Base-by-base conservation (phyloP, 2,797 vertebrate genomes). In the Acanthornis magna region DNA sequence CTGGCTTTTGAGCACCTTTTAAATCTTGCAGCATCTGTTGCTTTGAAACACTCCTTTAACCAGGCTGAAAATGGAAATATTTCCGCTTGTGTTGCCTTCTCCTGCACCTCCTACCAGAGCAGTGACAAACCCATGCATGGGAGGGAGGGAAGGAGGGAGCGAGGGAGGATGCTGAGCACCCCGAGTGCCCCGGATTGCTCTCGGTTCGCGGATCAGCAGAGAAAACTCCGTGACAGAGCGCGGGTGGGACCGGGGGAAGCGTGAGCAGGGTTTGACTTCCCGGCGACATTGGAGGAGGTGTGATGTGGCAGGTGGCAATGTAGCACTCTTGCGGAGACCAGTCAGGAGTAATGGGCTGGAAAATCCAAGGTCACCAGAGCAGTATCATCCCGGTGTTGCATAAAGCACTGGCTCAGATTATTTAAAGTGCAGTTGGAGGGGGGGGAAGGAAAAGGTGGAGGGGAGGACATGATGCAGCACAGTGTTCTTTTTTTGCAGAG, bases 301-400 rank as follows among this genome's bases (percentile, higher is more conserved):
- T 86, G 82, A 62, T 82, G 88, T 91, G 94, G 95, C 94, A 96
- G 94, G 92, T 94, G 95, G 93, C 73, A 77, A 89, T 91, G 92
- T 48, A 94, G 93, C 91, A 91, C 83, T 55, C 88, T 95, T 61
- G 70, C 54, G 13, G 89, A 91, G 88, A 90, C 83, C 73, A 93
- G 83, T 73, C 91, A 76, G 92, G 92, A 96, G 94, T 94, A 96
- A 95, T 93, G 94, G 89, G 66, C 91, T 96, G 92, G 88, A 95
- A 96, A 97, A 96, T 92, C 55, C 92, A 96, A 96, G 94, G 95
- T 97, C 85, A 95, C 60, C 67, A 86, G 85, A 58, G 67, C 91
- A 61, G 66, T 42, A 55, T 88, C 62, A 66, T 81, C 73, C 76
- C 27, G 67, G 76, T 55, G 29, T 34, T 53, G 62, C 67, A 76